phyloP scores from a whole-genome alignment of 2,113 vertebrate genomes.

The Myiagra hebetior region DNA sequence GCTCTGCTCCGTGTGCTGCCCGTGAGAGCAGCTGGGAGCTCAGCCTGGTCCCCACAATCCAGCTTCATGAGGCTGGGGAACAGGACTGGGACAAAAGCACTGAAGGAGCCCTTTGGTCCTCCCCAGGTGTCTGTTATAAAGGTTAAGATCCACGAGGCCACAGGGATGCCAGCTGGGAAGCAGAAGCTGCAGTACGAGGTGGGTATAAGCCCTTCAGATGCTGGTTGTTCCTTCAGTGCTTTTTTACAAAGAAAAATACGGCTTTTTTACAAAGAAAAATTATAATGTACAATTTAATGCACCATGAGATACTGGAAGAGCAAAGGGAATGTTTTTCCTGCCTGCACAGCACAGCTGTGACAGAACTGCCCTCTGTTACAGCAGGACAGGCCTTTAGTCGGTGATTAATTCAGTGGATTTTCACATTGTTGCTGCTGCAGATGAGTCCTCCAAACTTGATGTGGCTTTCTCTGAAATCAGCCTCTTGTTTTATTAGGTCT shows the following conservation, averaged over 20 bases:
- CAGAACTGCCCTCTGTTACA: neutral
- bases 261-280: neutral
- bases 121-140: constrained; percentile 96
- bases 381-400: neutral
- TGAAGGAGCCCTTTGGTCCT: neutral
- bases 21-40: neutral
- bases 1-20: neutral
- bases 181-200: constrained; percentile 98
- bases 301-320: neutral
- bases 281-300: neutral
- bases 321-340: neutral
- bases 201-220: neutral
- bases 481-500: neutral
- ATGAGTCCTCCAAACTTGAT: neutral
- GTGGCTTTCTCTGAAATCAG: neutral
- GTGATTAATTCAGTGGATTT: neutral
- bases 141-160: constrained; percentile 98
- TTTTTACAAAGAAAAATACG: too few species aligned
- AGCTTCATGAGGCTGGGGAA: neutral
- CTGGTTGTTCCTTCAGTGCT: neutral
- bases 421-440: neutral
- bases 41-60: neutral
- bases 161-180: constrained; percentile 96
- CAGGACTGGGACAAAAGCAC: neutral
- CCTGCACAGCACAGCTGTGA: neutral